phyloP scores from a whole-genome alignment of 1,140 invertebrate genomes.

The Tetragnatha versicolor region DNA sequence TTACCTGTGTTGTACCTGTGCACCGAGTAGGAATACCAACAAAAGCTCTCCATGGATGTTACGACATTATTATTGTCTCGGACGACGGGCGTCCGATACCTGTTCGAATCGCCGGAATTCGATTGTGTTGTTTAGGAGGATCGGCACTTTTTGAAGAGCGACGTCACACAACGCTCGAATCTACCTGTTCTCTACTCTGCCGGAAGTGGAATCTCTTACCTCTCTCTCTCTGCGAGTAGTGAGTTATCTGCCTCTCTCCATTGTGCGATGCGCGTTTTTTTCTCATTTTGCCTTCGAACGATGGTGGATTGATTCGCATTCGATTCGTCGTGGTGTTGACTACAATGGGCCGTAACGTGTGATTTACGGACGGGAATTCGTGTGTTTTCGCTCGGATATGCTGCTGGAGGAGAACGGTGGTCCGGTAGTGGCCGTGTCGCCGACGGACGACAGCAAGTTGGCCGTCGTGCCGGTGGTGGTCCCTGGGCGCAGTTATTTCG shows the following conservation, averaged over 20 bases:
- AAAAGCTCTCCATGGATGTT: not conserved
- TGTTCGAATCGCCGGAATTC: constrained; percentile 5
- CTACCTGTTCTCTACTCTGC: too few species aligned
- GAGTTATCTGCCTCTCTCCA: too few species aligned
- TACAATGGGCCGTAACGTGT: constrained; percentile 3
- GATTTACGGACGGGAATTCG: not conserved
- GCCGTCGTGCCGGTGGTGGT: constrained; percentile 27
- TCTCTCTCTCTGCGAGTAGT: too few species aligned
- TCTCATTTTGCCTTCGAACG: not conserved
- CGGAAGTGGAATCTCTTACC: too few species aligned
- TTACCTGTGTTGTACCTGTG: not conserved
- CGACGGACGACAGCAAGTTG: constrained; percentile 21
- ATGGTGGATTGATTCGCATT: not conserved
- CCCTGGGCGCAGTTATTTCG: constrained; percentile 35
- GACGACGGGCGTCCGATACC: not conserved
- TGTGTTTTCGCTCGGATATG: not conserved
- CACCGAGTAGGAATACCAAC: not conserved
- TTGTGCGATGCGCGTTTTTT: not conserved
- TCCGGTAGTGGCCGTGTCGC: not conserved
- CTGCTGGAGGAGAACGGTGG: constrained; percentile 25
- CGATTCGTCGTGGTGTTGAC: not conserved
- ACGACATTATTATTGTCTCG: constrained; percentile 15
- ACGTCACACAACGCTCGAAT: too few species aligned
- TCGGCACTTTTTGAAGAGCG: too few species aligned
- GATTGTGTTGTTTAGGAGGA: constrained; percentile 1